phyloP scores from a whole-genome alignment of 1,140 invertebrate species.

The Cryptotermes secundus region DNA sequence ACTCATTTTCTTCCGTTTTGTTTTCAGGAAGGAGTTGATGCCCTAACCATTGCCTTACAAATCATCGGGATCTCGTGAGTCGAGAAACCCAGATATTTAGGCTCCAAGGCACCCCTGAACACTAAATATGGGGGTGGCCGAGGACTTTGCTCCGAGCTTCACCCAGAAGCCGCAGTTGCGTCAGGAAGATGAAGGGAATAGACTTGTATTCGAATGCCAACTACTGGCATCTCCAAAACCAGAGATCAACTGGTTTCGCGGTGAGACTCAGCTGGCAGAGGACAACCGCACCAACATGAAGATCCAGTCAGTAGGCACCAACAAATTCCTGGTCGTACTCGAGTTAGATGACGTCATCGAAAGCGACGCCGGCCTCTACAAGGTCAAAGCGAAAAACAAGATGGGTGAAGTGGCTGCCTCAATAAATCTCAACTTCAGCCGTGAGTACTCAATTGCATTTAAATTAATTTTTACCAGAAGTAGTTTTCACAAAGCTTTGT shows the following conservation, averaged over 20 bases:
- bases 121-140: conserved; percentile 71
- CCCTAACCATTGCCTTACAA: not conserved
- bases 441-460: conserved; percentile 64
- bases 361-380: conserved; percentile 94
- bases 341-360: conserved; percentile 95
- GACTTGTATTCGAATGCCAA: conserved; percentile 93
- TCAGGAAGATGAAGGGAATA: conserved; percentile 94
- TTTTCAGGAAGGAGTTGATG: not conserved
- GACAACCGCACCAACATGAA: conserved; percentile 83
- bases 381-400: conserved; percentile 96
- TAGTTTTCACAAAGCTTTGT: too few relatives aligned
- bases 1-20: not conserved
- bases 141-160: conserved; percentile 96
- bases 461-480: not conserved
- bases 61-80: conserved; percentile 2
- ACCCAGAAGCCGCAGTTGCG: conserved; percentile 93
- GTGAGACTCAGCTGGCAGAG: conserved; percentile 77
- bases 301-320: conserved; percentile 77
- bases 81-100: not conserved
- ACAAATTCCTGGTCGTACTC: conserved; percentile 86
- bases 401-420: conserved; percentile 97
- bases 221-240: conserved; percentile 85
- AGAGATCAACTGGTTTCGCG: conserved; percentile 88
- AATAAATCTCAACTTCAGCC: conserved; percentile 98
- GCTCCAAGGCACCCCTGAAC: not conserved